phyloP scores from a whole-genome alignment of 2,888 invertebrate species.

The Gandaritis pyraliata region DNA sequence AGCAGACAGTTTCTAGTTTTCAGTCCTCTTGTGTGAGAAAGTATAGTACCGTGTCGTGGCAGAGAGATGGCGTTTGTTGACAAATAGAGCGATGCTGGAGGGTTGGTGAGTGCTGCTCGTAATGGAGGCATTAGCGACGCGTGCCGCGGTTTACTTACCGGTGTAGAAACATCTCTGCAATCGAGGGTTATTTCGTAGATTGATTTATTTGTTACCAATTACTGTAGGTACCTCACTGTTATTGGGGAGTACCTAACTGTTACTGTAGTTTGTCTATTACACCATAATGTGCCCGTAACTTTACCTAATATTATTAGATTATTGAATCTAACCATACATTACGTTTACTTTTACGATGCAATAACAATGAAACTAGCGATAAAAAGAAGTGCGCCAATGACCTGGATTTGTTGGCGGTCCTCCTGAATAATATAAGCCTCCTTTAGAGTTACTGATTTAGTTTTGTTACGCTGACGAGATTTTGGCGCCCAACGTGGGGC shows the following conservation, averaged over 20 bases:
- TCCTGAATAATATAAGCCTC: conserved; percentile 20
- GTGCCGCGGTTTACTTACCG: conserved; percentile 60
- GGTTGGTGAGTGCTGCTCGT: conserved; percentile 55
- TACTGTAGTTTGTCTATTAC: no score
- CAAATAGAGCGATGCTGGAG: conserved; percentile 57
- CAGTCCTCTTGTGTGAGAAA: conserved; percentile 1
- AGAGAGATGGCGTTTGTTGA: conserved; percentile 44
- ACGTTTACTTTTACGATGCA: conserved; percentile 22
- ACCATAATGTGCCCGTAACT: background rate
- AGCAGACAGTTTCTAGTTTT: conserved; percentile 7
- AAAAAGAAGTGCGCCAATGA: conserved; percentile 34
- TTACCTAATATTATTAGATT: conserved; percentile 1
- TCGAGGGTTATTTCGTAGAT: conserved; percentile 24
- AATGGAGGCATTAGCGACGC: conserved; percentile 48
- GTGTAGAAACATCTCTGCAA: conserved; percentile 48
- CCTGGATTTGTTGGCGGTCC: conserved; percentile 24
- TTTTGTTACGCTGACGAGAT: conserved; percentile 19
- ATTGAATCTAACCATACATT: conserved; percentile 5
- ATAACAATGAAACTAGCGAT: conserved; percentile 30
- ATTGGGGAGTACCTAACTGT: background rate
- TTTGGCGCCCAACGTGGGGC: conserved; percentile 37
- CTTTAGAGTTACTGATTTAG: conserved; percentile 2
- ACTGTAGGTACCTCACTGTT: background rate
- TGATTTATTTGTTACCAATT: conserved; percentile 18
- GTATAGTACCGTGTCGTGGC: conserved; percentile 44